Percentiles rank a stretch among this genome's conserved stretches.
Evolutionary conservation across 2,113 vertebrate genomes (phyloP).

Genomic region (Hippoglossus stenolepis): DNA sequence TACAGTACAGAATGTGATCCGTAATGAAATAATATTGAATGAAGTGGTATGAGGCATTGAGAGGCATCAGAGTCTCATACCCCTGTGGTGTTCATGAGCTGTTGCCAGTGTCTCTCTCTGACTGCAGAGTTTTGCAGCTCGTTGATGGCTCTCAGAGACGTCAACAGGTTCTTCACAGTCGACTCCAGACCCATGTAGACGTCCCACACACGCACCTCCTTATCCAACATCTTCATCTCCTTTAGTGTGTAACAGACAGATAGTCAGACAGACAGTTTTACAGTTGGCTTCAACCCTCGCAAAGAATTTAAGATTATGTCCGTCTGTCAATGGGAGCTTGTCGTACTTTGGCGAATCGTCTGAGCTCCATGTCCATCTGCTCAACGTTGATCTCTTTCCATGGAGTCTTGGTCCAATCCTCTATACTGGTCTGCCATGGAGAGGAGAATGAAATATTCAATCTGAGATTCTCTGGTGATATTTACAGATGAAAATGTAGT

Average conservation of each 20-base stretch:
- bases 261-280: neutral
- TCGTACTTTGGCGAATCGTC: slow-evolving; percentile 86
- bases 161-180: slow-evolving; percentile 80
- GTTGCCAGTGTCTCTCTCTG: slow-evolving; percentile 81
- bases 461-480: neutral
- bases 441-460: slow-evolving; percentile 11
- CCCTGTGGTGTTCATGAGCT: slow-evolving; percentile 82
- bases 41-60: neutral
- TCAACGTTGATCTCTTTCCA: slow-evolving; percentile 90
- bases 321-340: neutral
- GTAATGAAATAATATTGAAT: slow-evolving; percentile 11
- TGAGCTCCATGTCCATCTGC: slow-evolving; percentile 88
- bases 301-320: neutral
- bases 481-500: neutral
- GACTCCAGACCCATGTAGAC: slow-evolving; percentile 77
- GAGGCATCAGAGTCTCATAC: slow-evolving; percentile 59
- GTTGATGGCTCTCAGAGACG: slow-evolving; percentile 83
- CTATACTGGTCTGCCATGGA: slow-evolving; percentile 84
- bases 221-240: slow-evolving; percentile 85
- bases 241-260: slow-evolving; percentile 29
- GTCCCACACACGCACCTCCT: slow-evolving; percentile 81
- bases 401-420: slow-evolving; percentile 88
- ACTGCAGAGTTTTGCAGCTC: slow-evolving; percentile 80
- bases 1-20: neutral
- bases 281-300: neutral